phyloP scores from a whole-genome alignment of 2,113 vertebrate genomes.

The Cryptotis parvus region DNA sequence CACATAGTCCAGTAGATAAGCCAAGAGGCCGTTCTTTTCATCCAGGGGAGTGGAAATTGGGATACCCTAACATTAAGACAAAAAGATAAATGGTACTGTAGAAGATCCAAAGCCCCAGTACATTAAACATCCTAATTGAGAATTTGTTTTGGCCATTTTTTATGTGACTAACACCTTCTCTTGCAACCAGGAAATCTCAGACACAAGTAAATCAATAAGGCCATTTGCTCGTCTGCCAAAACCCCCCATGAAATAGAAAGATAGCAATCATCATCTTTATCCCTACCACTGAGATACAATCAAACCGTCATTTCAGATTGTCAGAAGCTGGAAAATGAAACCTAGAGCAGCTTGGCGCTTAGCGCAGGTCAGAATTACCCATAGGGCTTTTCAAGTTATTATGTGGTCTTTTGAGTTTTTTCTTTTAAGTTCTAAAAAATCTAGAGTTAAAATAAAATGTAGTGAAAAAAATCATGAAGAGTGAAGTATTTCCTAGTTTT shows the following conservation, averaged over 20 bases:
- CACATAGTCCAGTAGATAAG: no score
- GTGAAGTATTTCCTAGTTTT: neutral
- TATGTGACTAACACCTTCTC: neutral
- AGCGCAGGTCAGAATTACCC: neutral
- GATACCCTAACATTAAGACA: neutral
- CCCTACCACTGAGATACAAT: neutral
- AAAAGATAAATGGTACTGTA: neutral
- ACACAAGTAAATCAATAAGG: slow-evolving; percentile 56
- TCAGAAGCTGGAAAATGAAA: slow-evolving; percentile 27
- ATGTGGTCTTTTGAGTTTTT: no score
- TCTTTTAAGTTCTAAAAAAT: neutral
- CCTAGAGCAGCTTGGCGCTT: neutral
- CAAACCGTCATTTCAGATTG: neutral
- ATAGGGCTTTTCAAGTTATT: neutral
- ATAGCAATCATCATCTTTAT: neutral
- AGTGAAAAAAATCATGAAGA: neutral
- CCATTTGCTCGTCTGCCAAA: slow-evolving; percentile 19
- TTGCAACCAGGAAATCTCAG: slow-evolving; percentile 60
- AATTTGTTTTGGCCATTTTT: neutral
- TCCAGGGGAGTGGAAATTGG: neutral
- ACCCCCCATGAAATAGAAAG: neutral
- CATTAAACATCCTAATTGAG: neutral
- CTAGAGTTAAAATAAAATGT: neutral
- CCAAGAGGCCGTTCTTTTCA: neutral
- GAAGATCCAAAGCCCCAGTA: neutral